These are phyloP conservation scores for Ochotona princeps DNA, from an alignment of 2,113 vertebrate species.

Conservation along the genomic window DNA sequence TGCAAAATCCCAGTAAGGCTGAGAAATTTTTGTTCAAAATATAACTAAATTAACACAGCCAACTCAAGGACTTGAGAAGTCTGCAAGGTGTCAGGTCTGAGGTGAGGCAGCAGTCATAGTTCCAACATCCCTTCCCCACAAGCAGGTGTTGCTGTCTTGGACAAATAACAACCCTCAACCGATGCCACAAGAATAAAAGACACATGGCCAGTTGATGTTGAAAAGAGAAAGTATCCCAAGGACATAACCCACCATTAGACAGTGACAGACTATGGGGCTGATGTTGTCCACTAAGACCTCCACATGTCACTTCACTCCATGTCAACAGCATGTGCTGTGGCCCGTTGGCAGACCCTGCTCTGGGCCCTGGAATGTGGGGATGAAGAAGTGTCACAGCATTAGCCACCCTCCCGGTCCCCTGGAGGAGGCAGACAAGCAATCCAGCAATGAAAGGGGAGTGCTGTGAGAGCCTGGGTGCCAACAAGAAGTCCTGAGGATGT, in stretches of 20 bases:
- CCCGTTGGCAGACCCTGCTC: not conserved
- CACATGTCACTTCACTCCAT: not conserved
- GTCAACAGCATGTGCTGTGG: not conserved
- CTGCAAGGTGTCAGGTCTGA: not conserved
- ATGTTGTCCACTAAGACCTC: not conserved
- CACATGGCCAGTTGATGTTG: not conserved
- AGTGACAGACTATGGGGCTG: not conserved
- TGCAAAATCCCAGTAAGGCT: not conserved
- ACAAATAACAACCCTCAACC: not conserved
- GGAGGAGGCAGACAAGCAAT: not conserved
- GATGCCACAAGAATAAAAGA: not conserved
- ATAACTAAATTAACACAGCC: not conserved
- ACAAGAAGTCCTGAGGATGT: fast-evolving
- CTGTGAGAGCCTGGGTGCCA: fast-evolving
- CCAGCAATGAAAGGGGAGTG: not conserved
- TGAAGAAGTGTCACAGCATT: fast-evolving
- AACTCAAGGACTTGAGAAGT: not conserved
- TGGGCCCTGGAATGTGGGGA: not conserved
- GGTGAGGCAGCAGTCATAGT: no score
- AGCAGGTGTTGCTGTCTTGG: not conserved
- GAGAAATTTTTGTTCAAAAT: not conserved
- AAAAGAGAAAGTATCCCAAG: not conserved
- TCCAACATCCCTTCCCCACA: not conserved
- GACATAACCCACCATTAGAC: not conserved
- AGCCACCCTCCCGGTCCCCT: not conserved